phyloP scores from a whole-genome alignment of 2,797 vertebrate species.

The Rhabdomys pumilio region DNA sequence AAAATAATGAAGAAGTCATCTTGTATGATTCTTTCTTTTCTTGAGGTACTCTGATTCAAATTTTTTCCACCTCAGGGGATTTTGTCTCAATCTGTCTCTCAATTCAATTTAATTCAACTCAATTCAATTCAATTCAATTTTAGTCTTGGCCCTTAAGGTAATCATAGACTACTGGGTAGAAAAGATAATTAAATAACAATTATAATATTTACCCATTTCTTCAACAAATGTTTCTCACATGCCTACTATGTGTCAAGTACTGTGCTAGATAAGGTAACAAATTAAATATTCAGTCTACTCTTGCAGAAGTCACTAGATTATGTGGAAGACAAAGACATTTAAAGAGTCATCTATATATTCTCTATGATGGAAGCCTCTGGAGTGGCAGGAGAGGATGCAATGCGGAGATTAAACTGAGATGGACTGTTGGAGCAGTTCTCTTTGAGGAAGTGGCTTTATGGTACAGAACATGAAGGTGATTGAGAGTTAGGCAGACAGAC shows the following conservation, averaged over 20 bases:
- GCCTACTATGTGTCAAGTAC: not conserved
- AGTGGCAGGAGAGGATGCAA: conserved; percentile 1
- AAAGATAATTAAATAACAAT: conserved; percentile 68
- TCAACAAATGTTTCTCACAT: conserved; percentile 64
- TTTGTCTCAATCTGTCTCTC: conserved; percentile 42
- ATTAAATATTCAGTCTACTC: conserved; percentile 8
- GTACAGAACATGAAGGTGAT: not conserved
- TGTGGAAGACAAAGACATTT: not conserved
- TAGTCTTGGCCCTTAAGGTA: conserved; percentile 37
- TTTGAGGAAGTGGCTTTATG: not conserved
- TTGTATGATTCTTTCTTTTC: conserved; percentile 66
- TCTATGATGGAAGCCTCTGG: conserved; percentile 21
- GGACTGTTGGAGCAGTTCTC: not conserved
- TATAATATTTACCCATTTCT: conserved; percentile 56
- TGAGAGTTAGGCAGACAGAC: conserved; percentile 34
- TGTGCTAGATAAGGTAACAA: not conserved
- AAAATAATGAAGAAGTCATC: conserved; percentile 66
- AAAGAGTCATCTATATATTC: not conserved
- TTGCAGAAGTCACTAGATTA: not conserved
- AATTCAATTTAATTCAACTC: conserved; percentile 60
- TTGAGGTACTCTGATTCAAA: conserved; percentile 65
- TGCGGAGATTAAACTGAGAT: not conserved
- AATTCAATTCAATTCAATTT: conserved; percentile 56
- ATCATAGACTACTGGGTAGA: conserved; percentile 46
- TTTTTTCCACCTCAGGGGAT: conserved; percentile 14